A percentile compares a stretch with the other conserved stretches of the same genome.
Evolutionary conservation across 1,140 invertebrate species (phyloP).

Genomic region (Gonioctena quinquepunctata): DNA sequence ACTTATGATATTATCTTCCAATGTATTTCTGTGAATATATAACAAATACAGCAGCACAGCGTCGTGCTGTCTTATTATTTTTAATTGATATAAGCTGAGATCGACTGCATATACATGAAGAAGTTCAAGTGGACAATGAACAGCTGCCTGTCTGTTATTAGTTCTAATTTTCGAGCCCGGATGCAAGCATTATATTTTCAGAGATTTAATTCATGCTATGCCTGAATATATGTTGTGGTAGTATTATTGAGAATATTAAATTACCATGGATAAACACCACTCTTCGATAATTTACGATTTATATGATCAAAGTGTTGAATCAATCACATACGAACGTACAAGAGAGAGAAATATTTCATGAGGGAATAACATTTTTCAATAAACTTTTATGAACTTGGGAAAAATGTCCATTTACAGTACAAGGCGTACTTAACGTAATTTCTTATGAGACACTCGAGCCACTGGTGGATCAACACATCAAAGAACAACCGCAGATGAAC

Average conservation of each 20-base stretch:
- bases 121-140: not conserved
- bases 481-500: too few species aligned
- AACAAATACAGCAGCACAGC: not conserved
- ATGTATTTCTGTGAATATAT: not conserved
- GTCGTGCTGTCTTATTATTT: not conserved
- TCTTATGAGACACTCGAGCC: too few species aligned
- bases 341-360: not conserved
- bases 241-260: too few species aligned
- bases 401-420: too few species aligned
- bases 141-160: not conserved
- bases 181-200: not conserved
- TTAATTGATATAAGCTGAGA: not conserved
- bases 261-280: too few species aligned
- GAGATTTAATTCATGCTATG: not conserved
- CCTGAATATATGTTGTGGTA: not conserved
- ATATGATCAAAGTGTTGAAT: not conserved
- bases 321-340: not conserved
- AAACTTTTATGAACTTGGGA: too few species aligned
- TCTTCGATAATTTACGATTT: too few species aligned
- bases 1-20: not conserved
- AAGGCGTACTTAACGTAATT: too few species aligned
- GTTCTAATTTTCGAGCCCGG: not conserved
- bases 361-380: not conserved
- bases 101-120: not conserved
- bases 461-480: too few species aligned